These are phyloP conservation scores for Dendrophyllia cribrosa DNA, from an alignment of 64 coral and sea anemone genomes.

Conservation along the genomic window DNA sequence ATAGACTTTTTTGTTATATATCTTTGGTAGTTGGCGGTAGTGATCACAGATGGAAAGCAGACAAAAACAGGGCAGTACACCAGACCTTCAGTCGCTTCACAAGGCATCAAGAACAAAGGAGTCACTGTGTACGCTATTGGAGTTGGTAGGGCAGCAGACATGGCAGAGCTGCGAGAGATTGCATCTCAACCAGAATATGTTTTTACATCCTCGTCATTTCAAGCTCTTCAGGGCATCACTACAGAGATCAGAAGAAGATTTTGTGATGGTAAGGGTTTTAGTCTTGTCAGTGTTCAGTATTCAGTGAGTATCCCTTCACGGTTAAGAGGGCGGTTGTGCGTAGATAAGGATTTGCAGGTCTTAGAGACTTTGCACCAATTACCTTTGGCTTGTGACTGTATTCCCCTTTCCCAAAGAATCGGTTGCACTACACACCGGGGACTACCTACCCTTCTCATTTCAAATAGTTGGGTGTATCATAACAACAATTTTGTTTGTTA, in stretches of 20 bases:
- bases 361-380: too few relatives aligned
- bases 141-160: too few relatives aligned
- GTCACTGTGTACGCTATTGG: too few relatives aligned
- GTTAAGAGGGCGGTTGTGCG: not conserved
- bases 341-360: not conserved
- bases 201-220: slow-evolving; percentile 15
- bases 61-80: not conserved
- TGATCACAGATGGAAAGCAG: slow-evolving; percentile 33
- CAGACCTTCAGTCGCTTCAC: slow-evolving; percentile 4
- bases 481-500: too few relatives aligned
- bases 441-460: too few relatives aligned
- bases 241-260: not conserved
- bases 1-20: not conserved
- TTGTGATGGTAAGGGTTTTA: not conserved
- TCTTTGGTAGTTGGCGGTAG: not conserved
- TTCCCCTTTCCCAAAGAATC: too few relatives aligned
- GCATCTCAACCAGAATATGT: not conserved
- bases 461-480: too few relatives aligned
- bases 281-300: too few relatives aligned
- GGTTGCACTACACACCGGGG: too few relatives aligned
- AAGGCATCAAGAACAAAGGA: slow-evolving; percentile 32
- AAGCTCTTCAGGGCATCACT: not conserved
- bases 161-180: too few relatives aligned
- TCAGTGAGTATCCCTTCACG: too few relatives aligned
- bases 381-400: too few relatives aligned